Evolutionary conservation across 2,113 vertebrate species (phyloP).

Genomic region (Gorsachius goisagi): DNA sequence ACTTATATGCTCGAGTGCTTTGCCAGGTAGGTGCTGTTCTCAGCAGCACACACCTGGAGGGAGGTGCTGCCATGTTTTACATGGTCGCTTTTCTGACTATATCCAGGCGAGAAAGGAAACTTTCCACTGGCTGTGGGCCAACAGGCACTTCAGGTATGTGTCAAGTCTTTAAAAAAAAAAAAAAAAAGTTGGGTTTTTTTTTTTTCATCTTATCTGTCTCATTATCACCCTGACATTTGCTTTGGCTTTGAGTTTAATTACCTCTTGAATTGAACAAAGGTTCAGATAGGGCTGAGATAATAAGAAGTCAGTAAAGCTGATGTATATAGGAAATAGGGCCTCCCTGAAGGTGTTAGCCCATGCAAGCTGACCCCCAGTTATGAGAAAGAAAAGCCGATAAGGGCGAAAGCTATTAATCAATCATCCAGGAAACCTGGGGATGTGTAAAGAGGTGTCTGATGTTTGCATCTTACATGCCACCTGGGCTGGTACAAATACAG

Average conservation of each 20-base stretch:
- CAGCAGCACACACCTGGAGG: not conserved
- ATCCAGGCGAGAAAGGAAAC: slow-evolving; percentile 20
- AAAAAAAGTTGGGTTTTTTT: not conserved
- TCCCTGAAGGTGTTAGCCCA: slow-evolving; percentile 60
- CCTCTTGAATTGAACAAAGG: slow-evolving; percentile 71
- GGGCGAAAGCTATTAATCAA: slow-evolving; percentile 55
- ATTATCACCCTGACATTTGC: slow-evolving; percentile 77
- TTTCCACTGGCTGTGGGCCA: slow-evolving; percentile 52
- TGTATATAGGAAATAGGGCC: slow-evolving; percentile 55
- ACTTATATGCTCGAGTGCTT: slow-evolving; percentile 28
- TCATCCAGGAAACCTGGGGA: slow-evolving; percentile 20
- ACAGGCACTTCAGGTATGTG: slow-evolving; percentile 44
- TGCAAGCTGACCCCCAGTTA: slow-evolving; percentile 58
- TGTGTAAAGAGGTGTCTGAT: slow-evolving; percentile 51
- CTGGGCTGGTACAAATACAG: slow-evolving; percentile 67
- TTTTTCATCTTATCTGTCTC: slow-evolving; percentile 57
- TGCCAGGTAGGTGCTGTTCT: slow-evolving; percentile 31
- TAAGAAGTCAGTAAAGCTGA: slow-evolving; percentile 50
- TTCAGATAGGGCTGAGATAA: slow-evolving; percentile 52
- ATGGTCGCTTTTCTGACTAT: slow-evolving; percentile 2
- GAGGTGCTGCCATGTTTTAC: slow-evolving; percentile 22
- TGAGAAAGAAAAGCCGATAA: slow-evolving; percentile 48
- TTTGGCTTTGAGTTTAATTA: slow-evolving; percentile 76
- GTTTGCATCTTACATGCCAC: slow-evolving; percentile 74
- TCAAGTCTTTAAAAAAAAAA: not conserved